Conservation (phyloP, 1,140 invertebrate species). For the Drosophila suzukii region DNA sequence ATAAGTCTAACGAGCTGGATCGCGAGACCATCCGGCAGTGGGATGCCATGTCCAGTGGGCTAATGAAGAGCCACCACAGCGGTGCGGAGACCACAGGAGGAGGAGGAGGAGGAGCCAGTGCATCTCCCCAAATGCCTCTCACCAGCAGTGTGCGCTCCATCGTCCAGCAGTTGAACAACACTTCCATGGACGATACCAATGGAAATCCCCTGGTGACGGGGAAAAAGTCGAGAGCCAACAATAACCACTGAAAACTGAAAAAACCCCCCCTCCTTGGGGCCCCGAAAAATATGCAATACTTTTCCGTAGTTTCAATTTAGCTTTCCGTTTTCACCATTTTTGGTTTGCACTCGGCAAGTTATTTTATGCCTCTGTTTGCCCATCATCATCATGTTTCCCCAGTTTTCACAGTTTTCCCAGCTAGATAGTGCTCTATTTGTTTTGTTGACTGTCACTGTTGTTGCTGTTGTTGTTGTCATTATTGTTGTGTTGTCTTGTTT, state of each 20-base stretch:
- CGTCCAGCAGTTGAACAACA: conserved; percentile 74
- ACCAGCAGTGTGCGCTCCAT: conserved; percentile 77
- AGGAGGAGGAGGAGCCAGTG: conserved; percentile 15
- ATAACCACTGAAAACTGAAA: conserved; percentile 13
- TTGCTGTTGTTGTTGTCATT: conserved; percentile 58
- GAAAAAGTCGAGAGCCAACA: conserved; percentile 43
- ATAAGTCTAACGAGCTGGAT: conserved; percentile 89
- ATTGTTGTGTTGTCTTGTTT: conserved; percentile 72
- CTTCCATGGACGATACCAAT: conserved; percentile 46
- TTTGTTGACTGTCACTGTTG: conserved; percentile 63
- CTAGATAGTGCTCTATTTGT: conserved; percentile 35
- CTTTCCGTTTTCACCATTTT: conserved; percentile 6
- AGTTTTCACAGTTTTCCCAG: background rate
- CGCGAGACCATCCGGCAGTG: conserved; percentile 93
- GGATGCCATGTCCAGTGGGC: conserved; percentile 93
- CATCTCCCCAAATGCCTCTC: conserved; percentile 50
- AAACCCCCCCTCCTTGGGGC: background rate
- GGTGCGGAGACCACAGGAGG: conserved; percentile 2
- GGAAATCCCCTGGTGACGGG: conserved; percentile 34
- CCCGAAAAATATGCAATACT: conserved; percentile 28
- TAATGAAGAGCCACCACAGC: conserved; percentile 85
- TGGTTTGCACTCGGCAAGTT: conserved; percentile 27
- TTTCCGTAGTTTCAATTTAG: conserved; percentile 22
- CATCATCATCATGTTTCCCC: conserved; percentile 3
- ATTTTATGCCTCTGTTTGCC: conserved; percentile 34